phyloP scores from a whole-genome alignment of 2,113 vertebrate genomes.

The Tauraco erythrolophus region DNA sequence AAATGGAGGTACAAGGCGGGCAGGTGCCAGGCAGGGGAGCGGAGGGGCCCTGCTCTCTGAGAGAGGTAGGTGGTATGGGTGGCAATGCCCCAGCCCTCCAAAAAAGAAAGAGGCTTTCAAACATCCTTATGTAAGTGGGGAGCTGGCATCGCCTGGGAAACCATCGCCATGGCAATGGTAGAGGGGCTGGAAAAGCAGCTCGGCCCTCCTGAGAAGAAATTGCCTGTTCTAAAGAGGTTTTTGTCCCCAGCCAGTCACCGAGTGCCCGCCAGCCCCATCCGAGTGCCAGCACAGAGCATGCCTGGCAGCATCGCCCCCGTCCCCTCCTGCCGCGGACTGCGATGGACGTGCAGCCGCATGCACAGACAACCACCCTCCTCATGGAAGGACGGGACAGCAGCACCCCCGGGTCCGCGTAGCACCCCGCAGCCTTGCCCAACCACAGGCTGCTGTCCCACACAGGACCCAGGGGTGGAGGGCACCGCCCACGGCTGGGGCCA shows the following conservation, averaged over 20 bases:
- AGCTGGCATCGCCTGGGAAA: conserved; percentile 58
- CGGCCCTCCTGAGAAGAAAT: conserved; percentile 49
- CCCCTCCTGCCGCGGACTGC: background rate
- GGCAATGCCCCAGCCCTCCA: background rate
- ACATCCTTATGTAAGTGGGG: conserved; percentile 49
- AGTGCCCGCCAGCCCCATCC: background rate
- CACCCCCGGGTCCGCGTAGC: accelerated
- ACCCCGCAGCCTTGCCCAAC: background rate
- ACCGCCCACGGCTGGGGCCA: background rate
- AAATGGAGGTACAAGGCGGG: background rate
- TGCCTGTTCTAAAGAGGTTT: conserved; percentile 44
- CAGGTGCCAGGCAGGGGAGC: background rate
- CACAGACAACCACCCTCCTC: background rate
- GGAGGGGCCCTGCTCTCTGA: background rate
- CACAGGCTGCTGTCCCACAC: background rate
- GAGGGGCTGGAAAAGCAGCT: conserved; percentile 58
- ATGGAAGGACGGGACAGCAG: background rate
- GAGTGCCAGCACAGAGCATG: background rate
- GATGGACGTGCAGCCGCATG: background rate
- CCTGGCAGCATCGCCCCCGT: background rate
- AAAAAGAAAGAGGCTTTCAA: conserved; percentile 46
- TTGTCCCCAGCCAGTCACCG: background rate
- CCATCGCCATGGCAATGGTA: conserved; percentile 69
- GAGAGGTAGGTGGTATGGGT: background rate
- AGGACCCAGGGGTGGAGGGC: background rate